phyloP scores from a whole-genome alignment of 2,113 vertebrate species.

The Platysteira castanea region DNA sequence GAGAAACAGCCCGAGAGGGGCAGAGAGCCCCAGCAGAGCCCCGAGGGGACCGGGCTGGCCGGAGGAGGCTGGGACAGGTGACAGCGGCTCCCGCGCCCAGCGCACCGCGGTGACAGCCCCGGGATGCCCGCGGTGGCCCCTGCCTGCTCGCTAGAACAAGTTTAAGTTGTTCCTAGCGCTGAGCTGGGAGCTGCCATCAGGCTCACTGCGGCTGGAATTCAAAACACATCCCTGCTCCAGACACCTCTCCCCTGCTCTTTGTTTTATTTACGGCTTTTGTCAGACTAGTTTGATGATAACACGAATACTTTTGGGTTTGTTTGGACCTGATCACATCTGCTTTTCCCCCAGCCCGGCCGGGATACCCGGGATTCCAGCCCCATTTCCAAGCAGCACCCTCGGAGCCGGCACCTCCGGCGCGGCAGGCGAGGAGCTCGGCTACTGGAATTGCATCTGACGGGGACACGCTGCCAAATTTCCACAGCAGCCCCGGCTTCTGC shows the following conservation, averaged over 20 bases:
- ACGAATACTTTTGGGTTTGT: rapidly evolving
- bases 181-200: background rate
- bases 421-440: background rate
- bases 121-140: background rate
- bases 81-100: background rate
- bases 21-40: background rate
- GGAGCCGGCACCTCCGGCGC: background rate
- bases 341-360: background rate
- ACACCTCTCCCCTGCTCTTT: background rate
- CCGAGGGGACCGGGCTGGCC: rapidly evolving
- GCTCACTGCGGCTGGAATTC: background rate
- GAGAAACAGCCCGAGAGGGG: background rate
- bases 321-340: background rate
- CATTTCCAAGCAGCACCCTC: background rate
- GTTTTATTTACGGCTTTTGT: background rate
- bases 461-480: background rate
- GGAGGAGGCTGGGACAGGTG: background rate
- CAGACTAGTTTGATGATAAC: background rate
- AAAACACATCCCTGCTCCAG: background rate
- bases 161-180: background rate
- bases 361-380: background rate
- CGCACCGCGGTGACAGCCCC: rapidly evolving
- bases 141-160: background rate
- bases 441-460: background rate
- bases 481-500: background rate